Conservation (phyloP, 2,113 vertebrate species). For the Synchiropus splendidus region DNA sequence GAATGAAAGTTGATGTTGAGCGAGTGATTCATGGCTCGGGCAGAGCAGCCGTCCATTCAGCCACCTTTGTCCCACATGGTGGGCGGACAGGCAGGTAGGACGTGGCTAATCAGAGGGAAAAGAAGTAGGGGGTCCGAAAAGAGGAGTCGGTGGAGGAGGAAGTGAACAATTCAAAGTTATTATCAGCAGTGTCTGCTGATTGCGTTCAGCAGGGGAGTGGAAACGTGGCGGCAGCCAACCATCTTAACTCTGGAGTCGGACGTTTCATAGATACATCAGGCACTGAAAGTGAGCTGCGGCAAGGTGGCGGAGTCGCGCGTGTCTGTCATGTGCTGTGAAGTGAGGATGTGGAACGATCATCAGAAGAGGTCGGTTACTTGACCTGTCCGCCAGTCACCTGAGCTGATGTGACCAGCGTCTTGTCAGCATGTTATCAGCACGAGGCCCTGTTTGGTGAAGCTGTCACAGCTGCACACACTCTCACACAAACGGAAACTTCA, state of each 20-base stretch:
- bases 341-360: too few relatives aligned
- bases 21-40: conserved; percentile 81
- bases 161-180: conserved; percentile 71
- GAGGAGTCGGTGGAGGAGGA: conserved; percentile 46
- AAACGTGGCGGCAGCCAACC: conserved; percentile 77
- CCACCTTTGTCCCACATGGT: conserved; percentile 70
- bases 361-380: too few relatives aligned
- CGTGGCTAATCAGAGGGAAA: conserved; percentile 63
- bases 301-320: too few relatives aligned
- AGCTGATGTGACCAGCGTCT: conserved; percentile 44
- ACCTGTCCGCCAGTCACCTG: too few relatives aligned
- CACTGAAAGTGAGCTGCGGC: too few relatives aligned
- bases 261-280: too few relatives aligned
- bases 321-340: too few relatives aligned
- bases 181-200: conserved; percentile 84
- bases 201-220: conserved; percentile 81
- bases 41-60: conserved; percentile 62
- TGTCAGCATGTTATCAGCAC: conserved; percentile 57
- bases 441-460: conserved; percentile 52
- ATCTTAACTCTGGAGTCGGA: conserved; percentile 58
- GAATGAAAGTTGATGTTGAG: conserved; percentile 89
- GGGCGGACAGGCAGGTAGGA: conserved; percentile 12
- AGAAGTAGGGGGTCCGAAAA: conserved; percentile 29
- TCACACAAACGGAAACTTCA: conserved; percentile 28
- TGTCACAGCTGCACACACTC: conserved; percentile 64